Evolutionary conservation across 2,113 vertebrate genomes (phyloP).

Genomic region (Xiphophorus hellerii): DNA sequence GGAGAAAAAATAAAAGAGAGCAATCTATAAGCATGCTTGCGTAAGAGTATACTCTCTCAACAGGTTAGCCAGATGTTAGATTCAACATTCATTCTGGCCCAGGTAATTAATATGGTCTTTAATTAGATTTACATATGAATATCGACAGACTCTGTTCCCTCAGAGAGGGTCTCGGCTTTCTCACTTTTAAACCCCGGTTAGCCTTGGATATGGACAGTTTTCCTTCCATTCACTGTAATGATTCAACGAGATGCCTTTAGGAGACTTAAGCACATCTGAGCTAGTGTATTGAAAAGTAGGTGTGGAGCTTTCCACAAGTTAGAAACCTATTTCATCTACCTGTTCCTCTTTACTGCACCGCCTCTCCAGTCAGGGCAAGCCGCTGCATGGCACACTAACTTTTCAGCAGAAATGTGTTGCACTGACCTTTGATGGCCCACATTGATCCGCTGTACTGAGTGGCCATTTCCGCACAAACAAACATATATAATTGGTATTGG

Average conservation of each 20-base stretch:
- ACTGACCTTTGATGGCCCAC: slow-evolving; percentile 79
- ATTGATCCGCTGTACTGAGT: slow-evolving; percentile 81
- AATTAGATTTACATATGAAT: slow-evolving; percentile 81
- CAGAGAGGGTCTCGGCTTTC: slow-evolving; percentile 34
- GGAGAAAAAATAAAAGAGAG: slow-evolving; percentile 77
- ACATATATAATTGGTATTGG: slow-evolving; percentile 84
- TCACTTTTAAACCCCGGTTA: slow-evolving; percentile 29
- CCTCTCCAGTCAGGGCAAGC: slow-evolving; percentile 18
- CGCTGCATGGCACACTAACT: slow-evolving; percentile 65
- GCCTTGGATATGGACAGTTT: slow-evolving; percentile 18
- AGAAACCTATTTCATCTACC: slow-evolving; percentile 10
- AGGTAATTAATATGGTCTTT: slow-evolving; percentile 78
- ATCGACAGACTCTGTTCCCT: slow-evolving; percentile 44
- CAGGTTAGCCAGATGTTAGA: slow-evolving; percentile 82
- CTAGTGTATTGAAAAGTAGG: neutral
- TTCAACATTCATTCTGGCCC: slow-evolving; percentile 72
- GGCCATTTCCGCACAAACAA: slow-evolving; percentile 82
- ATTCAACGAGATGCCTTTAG: neutral
- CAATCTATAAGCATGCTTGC: slow-evolving; percentile 92
- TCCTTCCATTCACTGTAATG: neutral
- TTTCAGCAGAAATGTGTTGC: slow-evolving; percentile 76
- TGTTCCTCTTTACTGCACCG: slow-evolving; percentile 21
- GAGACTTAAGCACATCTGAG: neutral
- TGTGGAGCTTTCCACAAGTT: neutral
- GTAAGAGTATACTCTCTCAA: slow-evolving; percentile 91